A percentile compares a stretch with the other conserved stretches of the same genome.
These are phyloP conservation scores for Diglossa cyanea DNA, from an alignment of 2,797 vertebrate genomes.

Conservation along the genomic window DNA sequence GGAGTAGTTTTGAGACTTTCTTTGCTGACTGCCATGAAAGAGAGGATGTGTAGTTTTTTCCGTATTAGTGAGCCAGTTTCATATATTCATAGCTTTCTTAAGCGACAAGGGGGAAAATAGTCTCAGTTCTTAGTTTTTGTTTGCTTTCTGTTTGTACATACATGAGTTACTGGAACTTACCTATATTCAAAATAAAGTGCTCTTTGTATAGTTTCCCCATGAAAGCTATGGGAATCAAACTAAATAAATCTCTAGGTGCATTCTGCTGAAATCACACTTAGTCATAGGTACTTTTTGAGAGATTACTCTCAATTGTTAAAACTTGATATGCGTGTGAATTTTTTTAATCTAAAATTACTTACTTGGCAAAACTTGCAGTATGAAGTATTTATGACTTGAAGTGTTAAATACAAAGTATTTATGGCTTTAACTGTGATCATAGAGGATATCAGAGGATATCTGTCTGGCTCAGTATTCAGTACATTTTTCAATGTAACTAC, in stretches of 20 bases:
- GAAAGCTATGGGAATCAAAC: background rate
- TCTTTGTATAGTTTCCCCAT: background rate
- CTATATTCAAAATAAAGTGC: background rate
- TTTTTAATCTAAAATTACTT: background rate
- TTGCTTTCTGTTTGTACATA: background rate
- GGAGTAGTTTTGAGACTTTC: background rate
- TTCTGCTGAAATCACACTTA: background rate
- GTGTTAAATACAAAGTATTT: background rate
- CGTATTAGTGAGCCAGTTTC: background rate
- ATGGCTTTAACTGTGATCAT: background rate
- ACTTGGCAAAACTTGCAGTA: background rate
- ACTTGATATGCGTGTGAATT: accelerated
- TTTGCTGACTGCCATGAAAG: background rate
- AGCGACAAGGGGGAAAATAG: background rate
- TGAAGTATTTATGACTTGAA: background rate
- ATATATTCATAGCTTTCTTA: background rate
- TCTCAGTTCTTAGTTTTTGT: background rate
- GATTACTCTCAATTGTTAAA: background rate
- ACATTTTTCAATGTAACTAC: background rate
- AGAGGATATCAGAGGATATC: background rate
- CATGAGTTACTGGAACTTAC: background rate
- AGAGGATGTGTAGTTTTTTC: background rate
- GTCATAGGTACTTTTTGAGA: background rate
- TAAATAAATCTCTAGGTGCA: background rate
- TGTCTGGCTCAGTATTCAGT: background rate